Conservation (phyloP, 1,140 invertebrate genomes). For the Rhyzopertha dominica region DNA sequence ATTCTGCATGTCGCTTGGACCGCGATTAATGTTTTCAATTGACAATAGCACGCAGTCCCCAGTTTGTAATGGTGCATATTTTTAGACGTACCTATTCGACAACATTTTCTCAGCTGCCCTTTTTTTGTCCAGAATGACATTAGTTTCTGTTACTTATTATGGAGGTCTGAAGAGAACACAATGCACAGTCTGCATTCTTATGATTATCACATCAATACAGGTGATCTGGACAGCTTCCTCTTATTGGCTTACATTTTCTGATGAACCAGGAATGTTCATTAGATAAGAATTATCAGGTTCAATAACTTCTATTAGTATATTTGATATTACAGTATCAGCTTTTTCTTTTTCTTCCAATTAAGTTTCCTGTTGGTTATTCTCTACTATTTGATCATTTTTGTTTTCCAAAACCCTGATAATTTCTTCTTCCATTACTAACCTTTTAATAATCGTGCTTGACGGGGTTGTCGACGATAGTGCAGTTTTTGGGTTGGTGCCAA, state of each 20-base stretch:
- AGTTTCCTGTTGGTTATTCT: not conserved
- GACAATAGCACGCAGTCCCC: no score
- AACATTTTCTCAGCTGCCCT: constrained; percentile 1
- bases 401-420: constrained; percentile 1
- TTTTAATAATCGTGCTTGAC: constrained; percentile 1
- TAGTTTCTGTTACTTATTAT: constrained; percentile 5
- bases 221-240: not conserved
- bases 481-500: constrained; percentile 1
- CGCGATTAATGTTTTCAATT: no score
- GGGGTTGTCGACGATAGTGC: not conserved
- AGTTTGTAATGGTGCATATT: no score
- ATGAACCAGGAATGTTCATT: constrained; percentile 1
- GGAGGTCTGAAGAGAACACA: constrained; percentile 3
- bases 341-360: constrained; percentile 1
- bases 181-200: no score
- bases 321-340: constrained; percentile 2
- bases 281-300: not conserved
- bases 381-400: no score
- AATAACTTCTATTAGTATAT: constrained; percentile 1
- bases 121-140: constrained; percentile 9
- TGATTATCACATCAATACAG: no score
- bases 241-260: constrained; percentile 1
- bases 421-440: constrained; percentile 1
- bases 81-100: no score
- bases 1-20: constrained; percentile 13